Percentiles rank a stretch among this genome's conserved stretches.
Conservation (phyloP, 1,140 invertebrate genomes). For the Dendrolimus kikuchii region DNA sequence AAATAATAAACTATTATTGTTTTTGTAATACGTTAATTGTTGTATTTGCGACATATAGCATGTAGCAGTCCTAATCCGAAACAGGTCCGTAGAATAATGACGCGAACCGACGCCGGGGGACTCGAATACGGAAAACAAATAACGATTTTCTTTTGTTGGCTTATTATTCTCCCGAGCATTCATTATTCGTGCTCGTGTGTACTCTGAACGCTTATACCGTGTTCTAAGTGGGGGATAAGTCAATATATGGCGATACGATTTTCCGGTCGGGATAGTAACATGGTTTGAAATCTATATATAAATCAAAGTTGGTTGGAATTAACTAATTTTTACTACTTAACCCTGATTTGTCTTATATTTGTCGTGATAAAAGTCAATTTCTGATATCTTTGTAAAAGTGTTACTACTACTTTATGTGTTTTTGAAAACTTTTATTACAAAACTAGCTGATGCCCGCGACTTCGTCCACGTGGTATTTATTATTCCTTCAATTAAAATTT, state of each 20-base stretch:
- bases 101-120: conserved; percentile 49
- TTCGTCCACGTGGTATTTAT: too few relatives aligned
- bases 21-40: too few relatives aligned
- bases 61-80: neutral
- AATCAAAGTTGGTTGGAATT: neutral
- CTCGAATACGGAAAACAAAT: conserved; percentile 61
- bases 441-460: too few relatives aligned
- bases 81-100: conserved; percentile 55
- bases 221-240: conserved; percentile 17
- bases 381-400: too few relatives aligned
- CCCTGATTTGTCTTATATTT: too few relatives aligned
- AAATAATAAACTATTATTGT: too few relatives aligned
- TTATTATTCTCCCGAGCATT: conserved; percentile 66
- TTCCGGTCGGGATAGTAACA: neutral
- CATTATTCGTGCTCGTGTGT: conserved; percentile 46
- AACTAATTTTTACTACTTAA: neutral
- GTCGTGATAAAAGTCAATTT: too few relatives aligned
- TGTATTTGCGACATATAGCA: too few relatives aligned
- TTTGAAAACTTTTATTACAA: too few relatives aligned
- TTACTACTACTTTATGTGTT: too few relatives aligned
- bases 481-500: too few relatives aligned
- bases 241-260: conserved; percentile 6
- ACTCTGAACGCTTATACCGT: conserved; percentile 22
- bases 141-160: conserved; percentile 69
- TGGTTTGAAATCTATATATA: neutral